Evolutionary conservation across 2,888 invertebrate species (phyloP).

Genomic region (Drosophila paracracens): DNA sequence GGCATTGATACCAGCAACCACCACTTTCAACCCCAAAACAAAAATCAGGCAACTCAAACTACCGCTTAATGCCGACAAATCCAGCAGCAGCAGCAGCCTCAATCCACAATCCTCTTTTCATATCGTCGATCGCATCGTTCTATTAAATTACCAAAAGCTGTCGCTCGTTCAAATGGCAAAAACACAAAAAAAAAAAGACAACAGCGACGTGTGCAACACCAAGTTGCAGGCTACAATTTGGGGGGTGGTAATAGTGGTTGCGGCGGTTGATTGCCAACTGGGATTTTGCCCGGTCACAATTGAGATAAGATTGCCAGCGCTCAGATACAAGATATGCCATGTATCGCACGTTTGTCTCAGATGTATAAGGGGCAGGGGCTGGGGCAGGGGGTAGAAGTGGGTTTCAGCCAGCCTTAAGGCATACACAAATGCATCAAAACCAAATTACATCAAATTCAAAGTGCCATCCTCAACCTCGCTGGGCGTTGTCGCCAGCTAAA

Average conservation of each 20-base stretch:
- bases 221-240: slow-evolving; percentile 38
- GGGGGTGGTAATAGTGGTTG: slow-evolving; percentile 9
- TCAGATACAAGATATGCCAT: slow-evolving; percentile 83
- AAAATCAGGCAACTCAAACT: slow-evolving; percentile 6
- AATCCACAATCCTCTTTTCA: slow-evolving; percentile 42
- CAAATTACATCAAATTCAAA: slow-evolving; percentile 82
- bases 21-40: slow-evolving; percentile 57
- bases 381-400: slow-evolving; percentile 3
- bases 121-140: slow-evolving; percentile 78
- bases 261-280: slow-evolving; percentile 51
- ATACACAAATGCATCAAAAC: slow-evolving; percentile 69
- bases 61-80: slow-evolving; percentile 47
- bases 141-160: slow-evolving; percentile 79
- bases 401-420: slow-evolving; percentile 11
- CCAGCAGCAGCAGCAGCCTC: slow-evolving; percentile 42
- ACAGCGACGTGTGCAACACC: slow-evolving; percentile 56
- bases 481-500: slow-evolving; percentile 52
- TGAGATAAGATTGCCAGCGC: slow-evolving; percentile 83
- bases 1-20: slow-evolving; percentile 29
- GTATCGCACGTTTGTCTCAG: slow-evolving; percentile 69
- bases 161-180: slow-evolving; percentile 63
- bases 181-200: slow-evolving; percentile 44
- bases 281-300: slow-evolving; percentile 81
- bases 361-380: neutral
- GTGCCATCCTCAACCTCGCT: slow-evolving; percentile 44